A percentile compares a stretch with the other conserved stretches of the same genome.
These are phyloP conservation scores for Gallinago paraguaiae DNA, from an alignment of 2,113 vertebrate species.

Conservation along the genomic window DNA sequence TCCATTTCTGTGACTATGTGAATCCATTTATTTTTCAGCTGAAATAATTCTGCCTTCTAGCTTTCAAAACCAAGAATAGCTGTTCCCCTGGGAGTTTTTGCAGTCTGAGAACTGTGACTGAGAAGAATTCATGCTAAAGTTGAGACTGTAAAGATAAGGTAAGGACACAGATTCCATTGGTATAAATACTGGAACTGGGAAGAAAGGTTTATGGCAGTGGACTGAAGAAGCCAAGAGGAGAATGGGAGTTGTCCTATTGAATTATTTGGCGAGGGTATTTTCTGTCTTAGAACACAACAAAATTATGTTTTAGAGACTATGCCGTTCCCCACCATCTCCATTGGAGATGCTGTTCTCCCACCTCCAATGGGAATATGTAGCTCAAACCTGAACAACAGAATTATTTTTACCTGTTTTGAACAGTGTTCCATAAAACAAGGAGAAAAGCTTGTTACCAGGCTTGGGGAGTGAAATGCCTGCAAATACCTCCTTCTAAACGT, in stretches of 20 bases:
- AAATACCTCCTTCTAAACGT: background rate
- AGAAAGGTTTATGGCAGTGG: background rate
- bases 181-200: background rate
- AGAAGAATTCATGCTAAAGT: background rate
- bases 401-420: background rate
- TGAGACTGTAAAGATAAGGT: background rate
- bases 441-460: background rate
- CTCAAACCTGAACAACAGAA: background rate
- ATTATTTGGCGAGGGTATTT: background rate
- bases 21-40: background rate
- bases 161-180: background rate
- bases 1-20: background rate
- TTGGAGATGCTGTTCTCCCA: background rate
- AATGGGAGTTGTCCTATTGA: background rate
- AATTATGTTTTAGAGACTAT: background rate
- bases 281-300: background rate
- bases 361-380: background rate
- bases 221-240: background rate
- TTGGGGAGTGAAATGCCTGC: background rate
- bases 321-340: background rate
- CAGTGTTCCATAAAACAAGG: background rate
- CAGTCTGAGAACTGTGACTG: background rate
- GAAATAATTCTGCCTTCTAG: conserved; percentile 2
- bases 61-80: background rate
- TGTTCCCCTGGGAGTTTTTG: background rate